Base-by-base conservation (phyloP, 2,113 vertebrate genomes). In the Cynocephalus volans region DNA sequence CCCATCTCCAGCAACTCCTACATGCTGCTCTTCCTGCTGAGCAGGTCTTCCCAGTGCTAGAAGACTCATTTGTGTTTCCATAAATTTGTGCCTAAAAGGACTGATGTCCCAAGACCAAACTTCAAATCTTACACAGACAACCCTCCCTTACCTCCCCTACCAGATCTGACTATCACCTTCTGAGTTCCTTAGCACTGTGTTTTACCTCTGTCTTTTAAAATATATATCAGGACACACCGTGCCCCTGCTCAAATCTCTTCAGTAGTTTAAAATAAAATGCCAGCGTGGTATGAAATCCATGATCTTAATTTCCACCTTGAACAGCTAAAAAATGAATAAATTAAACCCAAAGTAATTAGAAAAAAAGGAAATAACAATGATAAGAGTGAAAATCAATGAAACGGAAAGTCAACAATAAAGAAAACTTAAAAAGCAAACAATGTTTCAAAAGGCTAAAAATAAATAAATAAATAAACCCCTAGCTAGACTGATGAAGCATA, bases 151-250 rank as follows among this genome's bases (percentile, higher is more conserved):
- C 1, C 36, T 41, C 9, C 50, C 19, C 73, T 8, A 33, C 24
- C 28, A 3, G 26, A 8, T 26, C 17, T 5, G 5, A 3, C 1
- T 0, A 3, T 8, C 6, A 10, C 87, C 11, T 14, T 19, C 11
- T 5, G 69, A 17, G 2, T 11, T 36, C 41, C 31, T 5, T 6
- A 0, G 52, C 33, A 1, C 82, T 13, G 13, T 1, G 10, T 41
- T 3, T 5, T 5, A 5, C 65, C 50, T 10, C 33, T 18, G 45
- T 4, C 60, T 84, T n/a, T 9, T 5, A 60, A 7, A 65, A 41
- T 1, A 8, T 7, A 13, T 64, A 5, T 15, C 75, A 5, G 52
- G 5, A 0, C 7, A 5, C 17, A 12, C 23, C 5, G 0, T 0
- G 4, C 2, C 0, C 28, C 56, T 12, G 56, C 88, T 31, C n/a